Evolutionary conservation across 2,888 invertebrate genomes (phyloP).

Genomic region (Omphaloscelis lunosa): DNA sequence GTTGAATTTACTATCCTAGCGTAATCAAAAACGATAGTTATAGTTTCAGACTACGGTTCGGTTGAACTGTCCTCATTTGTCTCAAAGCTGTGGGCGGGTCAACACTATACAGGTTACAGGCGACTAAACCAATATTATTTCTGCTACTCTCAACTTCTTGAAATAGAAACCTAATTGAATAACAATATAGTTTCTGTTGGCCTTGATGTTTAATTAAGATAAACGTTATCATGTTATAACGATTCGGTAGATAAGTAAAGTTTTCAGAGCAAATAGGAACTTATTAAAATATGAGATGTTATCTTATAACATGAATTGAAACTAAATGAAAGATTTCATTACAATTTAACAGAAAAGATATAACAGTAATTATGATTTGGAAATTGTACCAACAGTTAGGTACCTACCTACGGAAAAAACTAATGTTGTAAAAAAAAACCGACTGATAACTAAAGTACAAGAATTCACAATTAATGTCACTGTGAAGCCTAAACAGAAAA

Average conservation of each 20-base stretch:
- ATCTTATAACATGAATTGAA: neutral
- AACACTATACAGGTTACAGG: neutral
- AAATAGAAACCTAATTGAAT: conserved; percentile 17
- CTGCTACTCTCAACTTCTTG: conserved; percentile 19
- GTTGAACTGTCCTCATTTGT: conserved; percentile 21
- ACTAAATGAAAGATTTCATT: neutral
- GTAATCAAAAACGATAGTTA: conserved; percentile 8
- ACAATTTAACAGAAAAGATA: neutral
- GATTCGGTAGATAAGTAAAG: neutral
- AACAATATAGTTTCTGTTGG: neutral
- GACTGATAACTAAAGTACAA: conserved; percentile 20
- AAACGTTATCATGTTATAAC: neutral
- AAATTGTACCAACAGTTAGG: neutral
- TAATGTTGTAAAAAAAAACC: neutral
- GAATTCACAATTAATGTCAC: conserved; percentile 39
- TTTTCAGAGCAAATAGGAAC: neutral
- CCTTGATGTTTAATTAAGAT: conserved; percentile 21
- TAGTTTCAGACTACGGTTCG: neutral
- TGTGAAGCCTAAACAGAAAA: conserved; percentile 43
- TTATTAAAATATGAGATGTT: neutral
- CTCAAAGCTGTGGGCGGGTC: neutral
- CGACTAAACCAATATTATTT: conserved; percentile 22
- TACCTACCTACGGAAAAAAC: neutral
- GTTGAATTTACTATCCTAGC: too few relatives aligned
- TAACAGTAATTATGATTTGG: neutral